These are phyloP conservation scores for Nannospalax galili DNA, from an alignment of 2,113 vertebrate species.

Conservation along the genomic window DNA sequence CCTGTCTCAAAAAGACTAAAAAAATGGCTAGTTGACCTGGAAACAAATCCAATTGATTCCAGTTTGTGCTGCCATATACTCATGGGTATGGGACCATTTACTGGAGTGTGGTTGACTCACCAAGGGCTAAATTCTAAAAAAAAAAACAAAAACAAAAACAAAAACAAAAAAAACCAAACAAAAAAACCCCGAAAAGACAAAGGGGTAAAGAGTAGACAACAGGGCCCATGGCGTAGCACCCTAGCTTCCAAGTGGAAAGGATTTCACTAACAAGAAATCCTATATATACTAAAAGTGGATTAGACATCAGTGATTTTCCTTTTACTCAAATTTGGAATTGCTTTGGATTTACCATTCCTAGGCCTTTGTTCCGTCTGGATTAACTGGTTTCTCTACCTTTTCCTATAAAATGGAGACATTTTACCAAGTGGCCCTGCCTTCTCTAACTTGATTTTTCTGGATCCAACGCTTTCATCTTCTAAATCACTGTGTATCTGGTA, in stretches of 20 bases:
- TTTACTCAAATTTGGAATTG: background rate
- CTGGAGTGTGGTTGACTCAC: no score
- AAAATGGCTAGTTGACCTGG: no score
- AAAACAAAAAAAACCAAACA: no score
- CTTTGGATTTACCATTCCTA: background rate
- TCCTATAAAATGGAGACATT: constrained; percentile 21
- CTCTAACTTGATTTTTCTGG: constrained; percentile 35
- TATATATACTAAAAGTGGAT: background rate
- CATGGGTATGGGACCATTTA: no score
- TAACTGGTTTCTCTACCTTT: constrained; percentile 33
- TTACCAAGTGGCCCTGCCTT: constrained; percentile 13
- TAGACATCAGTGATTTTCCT: background rate
- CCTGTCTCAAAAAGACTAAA: no score
- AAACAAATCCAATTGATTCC: no score
- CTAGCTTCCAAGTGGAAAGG: background rate
- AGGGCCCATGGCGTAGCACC: background rate
- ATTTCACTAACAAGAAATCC: background rate
- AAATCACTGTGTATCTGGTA: background rate
- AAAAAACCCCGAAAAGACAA: no score
- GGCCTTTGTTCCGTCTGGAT: background rate
- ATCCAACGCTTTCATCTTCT: background rate
- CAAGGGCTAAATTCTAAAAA: no score
- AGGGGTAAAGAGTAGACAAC: background rate
- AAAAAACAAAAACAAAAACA: no score
- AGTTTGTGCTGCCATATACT: no score